Percentiles rank a stretch among this genome's conserved stretches.
These are phyloP conservation scores for Aselliscus stoliczkanus DNA, from an alignment of 2,797 vertebrate species.

Conservation along the genomic window DNA sequence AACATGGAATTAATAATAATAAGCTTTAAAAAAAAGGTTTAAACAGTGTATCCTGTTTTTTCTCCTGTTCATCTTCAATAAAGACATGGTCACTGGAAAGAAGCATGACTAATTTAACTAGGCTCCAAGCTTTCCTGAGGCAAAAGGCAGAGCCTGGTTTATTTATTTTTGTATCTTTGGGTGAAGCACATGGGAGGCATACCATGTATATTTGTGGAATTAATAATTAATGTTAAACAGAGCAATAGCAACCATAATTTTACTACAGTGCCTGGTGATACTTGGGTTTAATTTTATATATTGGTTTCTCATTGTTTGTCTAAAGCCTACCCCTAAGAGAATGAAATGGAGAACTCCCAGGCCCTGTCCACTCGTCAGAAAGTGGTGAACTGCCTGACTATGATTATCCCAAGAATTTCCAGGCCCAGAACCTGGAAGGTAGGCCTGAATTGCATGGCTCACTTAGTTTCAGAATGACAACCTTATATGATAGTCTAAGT, in stretches of 20 bases:
- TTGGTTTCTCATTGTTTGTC: neutral
- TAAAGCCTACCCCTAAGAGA: neutral
- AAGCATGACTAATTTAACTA: neutral
- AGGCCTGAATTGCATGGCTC: neutral
- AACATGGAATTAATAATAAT: constrained; percentile 27
- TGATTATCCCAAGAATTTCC: neutral
- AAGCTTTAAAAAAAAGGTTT: neutral
- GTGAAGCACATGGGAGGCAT: neutral
- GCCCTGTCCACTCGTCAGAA: neutral
- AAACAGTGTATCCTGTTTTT: constrained; percentile 28
- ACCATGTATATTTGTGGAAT: neutral
- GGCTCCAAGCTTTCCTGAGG: neutral
- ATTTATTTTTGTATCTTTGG: neutral
- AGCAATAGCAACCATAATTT: neutral
- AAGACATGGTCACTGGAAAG: neutral
- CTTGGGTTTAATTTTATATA: neutral
- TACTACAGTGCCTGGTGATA: neutral
- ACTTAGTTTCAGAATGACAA: neutral
- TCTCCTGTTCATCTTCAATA: neutral
- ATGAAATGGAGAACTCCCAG: neutral
- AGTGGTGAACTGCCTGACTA: neutral
- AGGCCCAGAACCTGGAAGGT: neutral
- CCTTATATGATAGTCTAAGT: neutral
- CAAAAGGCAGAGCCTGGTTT: neutral
- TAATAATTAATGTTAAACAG: neutral